Percentiles rank a stretch among this genome's conserved stretches.
Evolutionary conservation across 1,140 invertebrate species (phyloP).

Genomic region (Leptestheria dahalacensis): DNA sequence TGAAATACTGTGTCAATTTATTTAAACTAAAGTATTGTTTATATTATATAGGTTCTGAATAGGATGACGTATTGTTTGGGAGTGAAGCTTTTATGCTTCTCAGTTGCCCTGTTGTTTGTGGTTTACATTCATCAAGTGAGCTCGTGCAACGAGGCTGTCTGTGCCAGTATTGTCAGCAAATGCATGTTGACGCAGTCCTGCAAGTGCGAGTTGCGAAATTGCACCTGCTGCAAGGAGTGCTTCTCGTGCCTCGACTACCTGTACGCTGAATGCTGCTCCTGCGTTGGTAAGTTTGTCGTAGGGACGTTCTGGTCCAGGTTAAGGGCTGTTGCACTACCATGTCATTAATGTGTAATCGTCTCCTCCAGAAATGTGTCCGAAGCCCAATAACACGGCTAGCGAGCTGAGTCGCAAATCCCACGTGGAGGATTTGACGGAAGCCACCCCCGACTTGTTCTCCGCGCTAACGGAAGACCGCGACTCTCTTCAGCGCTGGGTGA

Average conservation of each 20-base stretch:
- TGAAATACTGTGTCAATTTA: no score
- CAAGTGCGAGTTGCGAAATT: conserved; percentile 76
- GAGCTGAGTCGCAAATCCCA: conserved; percentile 59
- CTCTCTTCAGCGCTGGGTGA: conserved; percentile 51
- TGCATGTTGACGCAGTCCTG: conserved; percentile 90
- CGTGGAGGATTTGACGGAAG: conserved; percentile 66
- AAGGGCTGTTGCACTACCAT: no score
- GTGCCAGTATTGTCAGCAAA: conserved; percentile 85
- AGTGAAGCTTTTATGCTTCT: neutral
- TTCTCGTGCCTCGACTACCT: conserved; percentile 72
- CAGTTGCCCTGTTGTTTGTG: neutral
- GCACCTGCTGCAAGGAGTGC: conserved; percentile 84
- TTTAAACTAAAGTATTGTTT: no score
- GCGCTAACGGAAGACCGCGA: conserved; percentile 66
- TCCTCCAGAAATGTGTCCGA: conserved; percentile 68
- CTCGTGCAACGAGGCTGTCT: conserved; percentile 71
- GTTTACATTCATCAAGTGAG: conserved; percentile 7
- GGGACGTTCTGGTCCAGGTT: no score
- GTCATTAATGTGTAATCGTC: no score
- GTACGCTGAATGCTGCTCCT: conserved; percentile 87
- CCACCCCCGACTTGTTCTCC: conserved; percentile 65
- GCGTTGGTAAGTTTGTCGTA: conserved; percentile 71
- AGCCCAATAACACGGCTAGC: conserved; percentile 46
- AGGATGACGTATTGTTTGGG: no score
- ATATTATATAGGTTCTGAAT: no score